Base-by-base conservation (phyloP, 2,797 vertebrate genomes). In the Hydrophis major region DNA sequence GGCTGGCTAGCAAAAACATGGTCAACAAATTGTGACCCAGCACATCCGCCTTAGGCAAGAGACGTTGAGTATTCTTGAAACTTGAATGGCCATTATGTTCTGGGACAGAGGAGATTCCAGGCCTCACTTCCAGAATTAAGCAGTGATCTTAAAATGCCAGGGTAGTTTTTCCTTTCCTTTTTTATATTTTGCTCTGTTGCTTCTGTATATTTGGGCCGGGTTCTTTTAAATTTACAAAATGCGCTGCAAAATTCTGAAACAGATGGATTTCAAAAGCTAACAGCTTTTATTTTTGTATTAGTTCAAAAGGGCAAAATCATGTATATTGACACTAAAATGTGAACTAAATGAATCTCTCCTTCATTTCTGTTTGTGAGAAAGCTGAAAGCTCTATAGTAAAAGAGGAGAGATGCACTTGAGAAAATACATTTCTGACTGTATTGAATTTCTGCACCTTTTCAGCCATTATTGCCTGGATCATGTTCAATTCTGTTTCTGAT, bases 151-250 rank as follows among this genome's bases (percentile, higher is more conserved):
- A 69, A 53, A 90, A 55, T n/a, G 4, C 18, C 53, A 47, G 74
- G 6, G 5, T 32, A 14, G 6, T 32, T 32, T 7, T 16, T 0
- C 10, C 20, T 12, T 7, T 1, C 0, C 0, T 12, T 22, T 50
- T 63, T 66, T 66, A n/a, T 12, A 13, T 28, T 69, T 37, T 55
- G 37, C 10, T 37, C 50, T 7, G 53, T 56, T 13, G 89, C 28
- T n/a, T 90, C 37, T 83, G 74, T 47, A 47, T 47, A 47, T 83
- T 83, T 78, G 37, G 42, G 74, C 20, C 8, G 0, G 22, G 37
- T 42, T 83, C 25, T 83, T 83, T 83, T 22, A 25, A 83, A 37
- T 74, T 74, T 74, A 37, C 69, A 74, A 74, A 74, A 83, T 47
- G 74, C 22, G 2, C 20, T 25, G 37, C 74, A 83, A 25, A 74